Evolutionary conservation across 92 coral and sea anemone species (phyloP).

Genomic region (Virgularia gustaviana): DNA sequence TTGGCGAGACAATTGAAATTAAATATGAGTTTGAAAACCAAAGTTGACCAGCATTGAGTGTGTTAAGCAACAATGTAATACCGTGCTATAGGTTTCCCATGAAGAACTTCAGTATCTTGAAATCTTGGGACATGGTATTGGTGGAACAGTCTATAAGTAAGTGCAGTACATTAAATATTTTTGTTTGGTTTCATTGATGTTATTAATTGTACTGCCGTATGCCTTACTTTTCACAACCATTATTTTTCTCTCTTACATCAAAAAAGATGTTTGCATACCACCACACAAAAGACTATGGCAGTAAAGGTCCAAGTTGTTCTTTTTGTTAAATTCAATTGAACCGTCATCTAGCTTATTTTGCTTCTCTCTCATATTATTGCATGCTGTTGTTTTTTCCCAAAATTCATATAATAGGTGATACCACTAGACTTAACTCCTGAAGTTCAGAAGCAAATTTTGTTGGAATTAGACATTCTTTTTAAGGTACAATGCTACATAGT

Average conservation of each 20-base stretch:
- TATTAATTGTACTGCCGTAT: background rate
- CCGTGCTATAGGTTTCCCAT: slow-evolving; percentile 61
- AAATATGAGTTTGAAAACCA: too few species aligned
- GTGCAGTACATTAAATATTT: background rate
- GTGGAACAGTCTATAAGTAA: slow-evolving; percentile 96
- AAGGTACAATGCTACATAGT: slow-evolving; percentile 75
- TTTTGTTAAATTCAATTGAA: background rate
- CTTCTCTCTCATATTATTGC: too few species aligned
- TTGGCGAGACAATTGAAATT: too few species aligned
- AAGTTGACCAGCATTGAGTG: too few species aligned
- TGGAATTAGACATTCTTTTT: slow-evolving; percentile 88
- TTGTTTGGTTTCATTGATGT: too few species aligned
- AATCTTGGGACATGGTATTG: slow-evolving; percentile 95
- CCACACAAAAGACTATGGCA: slow-evolving; percentile 76
- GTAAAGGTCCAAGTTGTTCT: slow-evolving; percentile 68
- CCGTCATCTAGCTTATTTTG: too few species aligned
- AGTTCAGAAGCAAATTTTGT: slow-evolving; percentile 92
- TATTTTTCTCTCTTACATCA: background rate
- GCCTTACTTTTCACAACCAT: background rate
- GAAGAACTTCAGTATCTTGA: slow-evolving; percentile 90
- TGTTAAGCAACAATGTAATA: background rate
- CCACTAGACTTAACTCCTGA: slow-evolving; percentile 92
- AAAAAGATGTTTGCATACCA: slow-evolving; percentile 83
- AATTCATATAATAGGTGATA: slow-evolving; percentile 56
- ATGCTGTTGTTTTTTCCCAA: background rate